Conservation (phyloP, 2,797 vertebrate genomes). For the Brotula barbata region DNA sequence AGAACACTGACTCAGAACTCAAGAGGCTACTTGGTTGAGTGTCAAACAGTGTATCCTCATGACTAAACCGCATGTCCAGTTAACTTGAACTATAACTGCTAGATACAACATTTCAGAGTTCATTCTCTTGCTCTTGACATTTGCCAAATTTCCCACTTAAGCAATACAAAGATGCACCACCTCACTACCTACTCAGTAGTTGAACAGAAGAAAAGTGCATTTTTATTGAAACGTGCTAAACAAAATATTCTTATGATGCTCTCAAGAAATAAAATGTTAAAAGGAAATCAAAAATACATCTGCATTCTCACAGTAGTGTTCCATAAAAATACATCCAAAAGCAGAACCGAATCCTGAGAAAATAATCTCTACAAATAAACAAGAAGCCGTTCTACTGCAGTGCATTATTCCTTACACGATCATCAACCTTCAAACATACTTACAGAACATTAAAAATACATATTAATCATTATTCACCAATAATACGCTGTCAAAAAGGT, state of each 20-base stretch:
- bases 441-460: slow-evolving; percentile 48
- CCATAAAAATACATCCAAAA: slow-evolving; percentile 60
- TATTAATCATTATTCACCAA: slow-evolving; percentile 17
- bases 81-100: neutral
- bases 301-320: slow-evolving; percentile 69
- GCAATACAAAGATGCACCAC: slow-evolving; percentile 16
- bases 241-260: slow-evolving; percentile 32
- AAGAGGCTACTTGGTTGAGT: no score
- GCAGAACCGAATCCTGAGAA: slow-evolving; percentile 72
- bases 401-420: slow-evolving; percentile 54
- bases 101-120: neutral
- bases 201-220: slow-evolving; percentile 69
- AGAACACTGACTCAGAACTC: no score
- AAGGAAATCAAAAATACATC: slow-evolving; percentile 41
- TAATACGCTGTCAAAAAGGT: slow-evolving; percentile 35
- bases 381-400: slow-evolving; percentile 44
- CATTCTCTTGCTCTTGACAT: slow-evolving; percentile 24
- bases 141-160: slow-evolving; percentile 18
- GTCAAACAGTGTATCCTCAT: no score
- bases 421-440: slow-evolving; percentile 65
- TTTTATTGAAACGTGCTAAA: slow-evolving; percentile 51
- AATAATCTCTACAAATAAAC: slow-evolving; percentile 71
- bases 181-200: slow-evolving; percentile 34
- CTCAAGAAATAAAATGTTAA: slow-evolving; percentile 31
- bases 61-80: no score